These are phyloP conservation scores for Tenthredo scrophulariae DNA, from an alignment of 2,888 invertebrate genomes.

Conservation along the genomic window DNA sequence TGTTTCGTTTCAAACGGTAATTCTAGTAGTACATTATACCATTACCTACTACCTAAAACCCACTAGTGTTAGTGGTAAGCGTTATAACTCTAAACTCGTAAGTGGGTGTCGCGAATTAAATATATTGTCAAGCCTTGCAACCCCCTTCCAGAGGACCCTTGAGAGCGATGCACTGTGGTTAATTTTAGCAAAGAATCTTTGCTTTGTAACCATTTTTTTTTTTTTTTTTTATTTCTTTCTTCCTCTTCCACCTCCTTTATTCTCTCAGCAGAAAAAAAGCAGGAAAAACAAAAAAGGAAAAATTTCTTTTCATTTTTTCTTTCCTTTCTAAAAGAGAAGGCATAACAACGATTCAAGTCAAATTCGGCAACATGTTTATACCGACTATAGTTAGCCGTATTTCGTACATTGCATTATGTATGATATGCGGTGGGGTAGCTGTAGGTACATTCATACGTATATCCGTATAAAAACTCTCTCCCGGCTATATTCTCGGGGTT, in stretches of 20 bases:
- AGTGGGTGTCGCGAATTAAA: conserved; percentile 61
- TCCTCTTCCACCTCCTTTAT: no score
- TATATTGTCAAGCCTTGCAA: conserved; percentile 42
- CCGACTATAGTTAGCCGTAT: conserved; percentile 9
- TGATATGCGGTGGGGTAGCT: neutral
- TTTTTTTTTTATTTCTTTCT: no score
- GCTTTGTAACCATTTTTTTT: neutral
- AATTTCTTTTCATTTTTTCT: neutral
- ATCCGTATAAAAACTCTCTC: neutral
- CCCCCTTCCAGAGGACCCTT: neutral
- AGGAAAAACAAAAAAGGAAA: neutral
- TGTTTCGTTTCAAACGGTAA: conserved; percentile 43
- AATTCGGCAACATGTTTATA: conserved; percentile 7
- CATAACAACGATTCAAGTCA: conserved; percentile 37
- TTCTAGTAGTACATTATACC: conserved; percentile 20
- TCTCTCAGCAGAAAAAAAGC: neutral
- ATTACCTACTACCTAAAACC: neutral
- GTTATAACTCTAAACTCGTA: conserved; percentile 56
- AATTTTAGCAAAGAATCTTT: conserved; percentile 40
- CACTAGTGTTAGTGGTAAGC: neutral
- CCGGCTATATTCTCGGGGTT: neutral
- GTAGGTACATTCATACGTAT: conserved; percentile 2
- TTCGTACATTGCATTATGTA: conserved; percentile 28
- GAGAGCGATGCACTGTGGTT: conserved; percentile 39
- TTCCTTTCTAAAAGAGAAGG: neutral